Evolutionary conservation across 2,797 vertebrate species (phyloP), one percentile per base, ranked within the genome.

Genomic region (Protonibea diacanthus): DNA sequence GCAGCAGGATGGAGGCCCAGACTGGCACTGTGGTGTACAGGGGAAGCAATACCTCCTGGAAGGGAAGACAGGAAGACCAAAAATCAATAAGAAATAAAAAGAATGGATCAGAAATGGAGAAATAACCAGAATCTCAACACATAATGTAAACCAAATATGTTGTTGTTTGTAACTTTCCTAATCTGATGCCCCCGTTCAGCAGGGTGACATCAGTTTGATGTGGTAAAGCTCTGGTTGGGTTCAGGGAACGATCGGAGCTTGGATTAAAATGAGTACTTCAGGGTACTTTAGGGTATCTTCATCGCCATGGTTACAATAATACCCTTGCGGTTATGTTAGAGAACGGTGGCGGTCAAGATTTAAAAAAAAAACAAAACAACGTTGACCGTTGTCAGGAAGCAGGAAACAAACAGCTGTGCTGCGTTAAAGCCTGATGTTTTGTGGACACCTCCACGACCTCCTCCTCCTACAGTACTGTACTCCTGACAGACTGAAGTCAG

Each of bases 21-120:
- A 33, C 29, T 14, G 61, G 67, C 49, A 52, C 8, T 38, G 45
- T 66, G 67, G 61, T 27, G 17, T 4, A 13, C 77, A 77, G 33
- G 74, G 59, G 40, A 66, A 78, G 20, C 87, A 80, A 71, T 80
- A 90, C 76, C 79, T 88, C 85, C 93, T 92, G 78, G 33, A 71
- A 6, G 23, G 3, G 33, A 71, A 23, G 21, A 33, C 12, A 62
- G 40, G 18, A 18, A 3, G 9, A 10, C 0, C n/a, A 71, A 15
- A 20, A 57, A 38, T 58, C 21, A 62, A 7, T 53, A 42, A 58
- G 20, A 52, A 12, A 12, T 10, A 0, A 42, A 48, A 62, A 12
- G 6, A 47, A 27, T 14, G 11, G 38, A 49, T 23, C 38, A 61
- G 17, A 48, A 3, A 4, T 51, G 11, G 10, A 59, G 2, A 59